Evolutionary conservation across 2,888 invertebrate species (phyloP).

Genomic region (Petrophora chlorosata): DNA sequence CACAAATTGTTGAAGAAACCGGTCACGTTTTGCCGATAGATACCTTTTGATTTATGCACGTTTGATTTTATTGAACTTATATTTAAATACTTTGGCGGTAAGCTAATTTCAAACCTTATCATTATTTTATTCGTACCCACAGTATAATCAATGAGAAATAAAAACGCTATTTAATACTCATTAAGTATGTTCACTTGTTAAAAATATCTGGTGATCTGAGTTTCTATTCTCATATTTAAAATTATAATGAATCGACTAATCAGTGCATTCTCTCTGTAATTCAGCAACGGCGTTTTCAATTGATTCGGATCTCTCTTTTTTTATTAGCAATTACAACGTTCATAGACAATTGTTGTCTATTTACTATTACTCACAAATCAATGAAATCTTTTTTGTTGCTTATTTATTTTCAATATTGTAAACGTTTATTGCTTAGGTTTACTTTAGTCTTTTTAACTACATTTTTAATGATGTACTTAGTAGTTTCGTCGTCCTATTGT

Average conservation of each 20-base stretch:
- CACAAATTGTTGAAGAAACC: background rate
- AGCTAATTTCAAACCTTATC: too few species aligned
- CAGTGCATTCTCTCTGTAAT: conserved; percentile 36
- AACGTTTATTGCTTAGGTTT: too few species aligned
- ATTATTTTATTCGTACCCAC: too few species aligned
- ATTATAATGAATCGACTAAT: conserved; percentile 38
- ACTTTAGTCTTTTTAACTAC: too few species aligned
- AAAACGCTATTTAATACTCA: background rate
- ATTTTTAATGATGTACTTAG: too few species aligned
- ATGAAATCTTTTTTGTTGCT: too few species aligned
- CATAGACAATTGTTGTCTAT: conserved; percentile 8
- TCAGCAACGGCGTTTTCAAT: conserved; percentile 26
- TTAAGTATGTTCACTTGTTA: background rate
- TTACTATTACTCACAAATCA: too few species aligned
- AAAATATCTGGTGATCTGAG: conserved; percentile 10
- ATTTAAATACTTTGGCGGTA: background rate
- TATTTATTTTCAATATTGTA: too few species aligned
- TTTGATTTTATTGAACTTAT: background rate
- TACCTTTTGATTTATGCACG: conserved; percentile 3
- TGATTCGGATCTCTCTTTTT: conserved; percentile 22
- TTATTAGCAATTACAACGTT: conserved; percentile 4
- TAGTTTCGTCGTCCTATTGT: too few species aligned
- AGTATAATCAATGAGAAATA: background rate
- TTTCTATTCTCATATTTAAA: conserved; percentile 41
- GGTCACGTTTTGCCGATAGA: conserved; percentile 12